These are phyloP conservation scores for Tinea trinotella DNA, from an alignment of 2,888 invertebrate species.

Conservation along the genomic window DNA sequence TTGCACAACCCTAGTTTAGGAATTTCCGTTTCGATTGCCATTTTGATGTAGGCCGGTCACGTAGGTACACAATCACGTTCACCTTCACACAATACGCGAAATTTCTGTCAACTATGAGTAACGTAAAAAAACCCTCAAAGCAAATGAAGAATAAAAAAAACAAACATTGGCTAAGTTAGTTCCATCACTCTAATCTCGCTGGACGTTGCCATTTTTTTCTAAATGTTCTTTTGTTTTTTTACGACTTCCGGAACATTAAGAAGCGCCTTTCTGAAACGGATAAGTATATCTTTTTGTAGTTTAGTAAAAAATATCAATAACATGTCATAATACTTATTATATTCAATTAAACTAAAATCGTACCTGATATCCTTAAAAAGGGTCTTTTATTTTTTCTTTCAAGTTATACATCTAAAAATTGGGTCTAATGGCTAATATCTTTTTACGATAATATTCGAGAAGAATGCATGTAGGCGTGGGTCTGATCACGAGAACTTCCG, in stretches of 20 bases:
- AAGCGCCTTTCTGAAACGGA: not conserved
- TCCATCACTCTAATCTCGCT: too few relatives aligned
- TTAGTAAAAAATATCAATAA: not conserved
- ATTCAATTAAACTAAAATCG: constrained; percentile 9
- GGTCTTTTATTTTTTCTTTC: not conserved
- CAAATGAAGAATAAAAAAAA: too few relatives aligned
- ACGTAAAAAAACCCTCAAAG: not conserved
- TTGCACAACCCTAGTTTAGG: not conserved
- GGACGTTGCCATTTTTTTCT: not conserved
- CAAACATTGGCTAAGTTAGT: too few relatives aligned
- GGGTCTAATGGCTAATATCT: constrained; percentile 9
- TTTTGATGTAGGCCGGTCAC: not conserved
- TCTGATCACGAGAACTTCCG: constrained; percentile 6
- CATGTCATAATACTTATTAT: constrained; percentile 15
- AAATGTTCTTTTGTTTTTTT: not conserved
- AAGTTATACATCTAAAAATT: not conserved
- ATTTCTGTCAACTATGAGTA: not conserved
- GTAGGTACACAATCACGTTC: not conserved
- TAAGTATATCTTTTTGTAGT: not conserved
- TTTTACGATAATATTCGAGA: constrained; percentile 10
- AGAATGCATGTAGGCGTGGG: constrained; percentile 10
- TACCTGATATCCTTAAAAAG: constrained; percentile 8
- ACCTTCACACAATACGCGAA: not conserved
- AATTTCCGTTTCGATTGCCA: not conserved
- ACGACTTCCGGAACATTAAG: constrained; percentile 6